Evolutionary conservation across 2,113 vertebrate species (phyloP), one percentile per base, ranked within the genome.

Genomic region (Tetrax tetrax): DNA sequence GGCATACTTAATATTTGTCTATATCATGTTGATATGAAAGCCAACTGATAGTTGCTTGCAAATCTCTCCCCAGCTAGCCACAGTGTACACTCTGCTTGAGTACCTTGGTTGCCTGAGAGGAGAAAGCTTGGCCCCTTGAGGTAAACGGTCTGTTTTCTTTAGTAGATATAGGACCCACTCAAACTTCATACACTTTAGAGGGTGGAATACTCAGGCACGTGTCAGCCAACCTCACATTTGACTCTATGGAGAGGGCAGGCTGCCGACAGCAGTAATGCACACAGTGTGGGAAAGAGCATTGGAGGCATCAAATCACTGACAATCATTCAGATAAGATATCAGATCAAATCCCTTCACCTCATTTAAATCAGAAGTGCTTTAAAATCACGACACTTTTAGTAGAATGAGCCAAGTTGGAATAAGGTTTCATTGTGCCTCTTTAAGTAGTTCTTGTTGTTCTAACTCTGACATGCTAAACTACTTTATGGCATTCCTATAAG

Each of bases 391-490:
- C 66, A 54, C 41, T 95, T 95, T 69, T 28, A 95, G 89, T 41
- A 85, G 51, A 89, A 82, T 89, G 63, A 90, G 66, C 23, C 10
- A 95, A 91, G 66, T 43, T 43, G 41, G 41, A 43, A 14, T 16
- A 43, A 43, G 14, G 41, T 87, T 97, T 94, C 54, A 63, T 96
- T 95, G 70, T 88, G 66, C 70, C 54, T 94, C 70, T 93, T 95
- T 85, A 90, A 94, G 92, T 87, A 90, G 92, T 77, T 94, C 82
- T 93, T 94, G 56, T 75, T 95, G 72, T 95, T 97, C 78, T 87
- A 82, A 85, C 74, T 94, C 61, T 90, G 78, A 95, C 74, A 80
- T 7, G 25, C 82, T 72, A 45, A 97, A 95, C 70, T 96, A 87
- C 79, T 95, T 41, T 72, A 68, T 88, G 78, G 93, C 0, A 1